Evolutionary conservation across 2,113 vertebrate species (phyloP).

Genomic region (Manacus vitellinus): DNA sequence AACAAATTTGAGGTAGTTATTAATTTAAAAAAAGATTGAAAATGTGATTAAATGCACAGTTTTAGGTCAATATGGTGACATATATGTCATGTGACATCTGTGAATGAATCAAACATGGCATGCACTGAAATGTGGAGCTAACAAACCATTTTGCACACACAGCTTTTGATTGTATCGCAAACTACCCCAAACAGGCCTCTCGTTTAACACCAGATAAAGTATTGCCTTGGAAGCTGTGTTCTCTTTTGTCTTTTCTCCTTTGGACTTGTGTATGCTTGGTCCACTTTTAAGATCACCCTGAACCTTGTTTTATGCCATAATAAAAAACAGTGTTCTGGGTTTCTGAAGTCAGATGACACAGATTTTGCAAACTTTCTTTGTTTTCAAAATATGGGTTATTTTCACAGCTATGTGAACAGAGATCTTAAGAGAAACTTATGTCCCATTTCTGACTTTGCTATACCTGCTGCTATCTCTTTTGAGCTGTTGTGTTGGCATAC

Average conservation of each 20-base stretch:
- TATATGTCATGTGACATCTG: neutral
- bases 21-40: neutral
- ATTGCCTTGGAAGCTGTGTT: neutral
- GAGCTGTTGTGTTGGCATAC: neutral
- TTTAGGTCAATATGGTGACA: neutral
- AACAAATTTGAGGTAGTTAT: neutral
- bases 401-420: neutral
- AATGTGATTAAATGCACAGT: neutral
- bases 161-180: neutral
- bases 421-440: neutral
- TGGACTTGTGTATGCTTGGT: neutral
- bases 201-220: neutral
- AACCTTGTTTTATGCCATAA: neutral
- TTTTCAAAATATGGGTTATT: neutral
- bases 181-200: neutral
- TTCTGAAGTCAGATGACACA: neutral
- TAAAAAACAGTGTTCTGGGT: neutral
- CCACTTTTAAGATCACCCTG: neutral
- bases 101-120: fast-evolving
- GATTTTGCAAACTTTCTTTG: neutral
- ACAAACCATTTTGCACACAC: neutral
- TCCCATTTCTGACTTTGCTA: neutral
- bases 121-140: neutral
- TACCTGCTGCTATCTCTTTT: neutral
- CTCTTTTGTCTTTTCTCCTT: neutral